Evolutionary conservation across 2,888 invertebrate genomes (phyloP), one percentile per base, ranked within the genome.

Genomic region (Synanthedon vespiformis): DNA sequence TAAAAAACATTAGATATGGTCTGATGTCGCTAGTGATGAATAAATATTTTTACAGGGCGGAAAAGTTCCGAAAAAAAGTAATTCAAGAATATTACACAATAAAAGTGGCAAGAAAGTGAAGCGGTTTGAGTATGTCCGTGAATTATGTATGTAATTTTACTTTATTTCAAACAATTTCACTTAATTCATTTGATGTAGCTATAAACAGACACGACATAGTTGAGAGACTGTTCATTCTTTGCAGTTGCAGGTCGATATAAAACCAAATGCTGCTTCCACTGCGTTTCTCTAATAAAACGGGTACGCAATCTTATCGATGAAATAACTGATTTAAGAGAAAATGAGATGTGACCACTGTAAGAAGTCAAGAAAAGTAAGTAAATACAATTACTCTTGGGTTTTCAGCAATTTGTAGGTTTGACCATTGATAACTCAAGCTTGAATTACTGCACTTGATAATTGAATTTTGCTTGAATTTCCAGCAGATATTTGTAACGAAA

Each of bases 301-400:
- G 64, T 72, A 11, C 65, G 62, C n/a, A 60, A 55, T 50, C 54
- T 76, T 34, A 51, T 78, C 10, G 62, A 68, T 13, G 69, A 77
- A 58, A 58, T 75, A 49, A 60, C 52, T 49, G 57, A 56, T 34
- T 68, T 77, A 55, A 69, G 59, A 40, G 61, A 58, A 53, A 63
- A 65, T 56, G 61, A 71, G 50, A 54, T 80, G 79, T 51, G 57
- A 67, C 1, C 60, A 71, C 53, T 79, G 77, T 55, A 72, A 67
- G 48, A 54, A 54, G 27, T 54, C 56, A 11, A 68, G 60, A 40
- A 53, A 57, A 2, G 53, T 55, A 3, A 61, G 57, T 14, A 66
- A 67, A 56, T 80, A 78, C 56, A 62, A 63, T n/a, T n/a, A n/a
- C n/a, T n/a, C n/a, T n/a, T n/a, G n/a, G n/a, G n/a, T n/a, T n/a